Evolutionary conservation across 2,797 vertebrate species (phyloP).

Genomic region (Parauchenoglanis ngamensis): DNA sequence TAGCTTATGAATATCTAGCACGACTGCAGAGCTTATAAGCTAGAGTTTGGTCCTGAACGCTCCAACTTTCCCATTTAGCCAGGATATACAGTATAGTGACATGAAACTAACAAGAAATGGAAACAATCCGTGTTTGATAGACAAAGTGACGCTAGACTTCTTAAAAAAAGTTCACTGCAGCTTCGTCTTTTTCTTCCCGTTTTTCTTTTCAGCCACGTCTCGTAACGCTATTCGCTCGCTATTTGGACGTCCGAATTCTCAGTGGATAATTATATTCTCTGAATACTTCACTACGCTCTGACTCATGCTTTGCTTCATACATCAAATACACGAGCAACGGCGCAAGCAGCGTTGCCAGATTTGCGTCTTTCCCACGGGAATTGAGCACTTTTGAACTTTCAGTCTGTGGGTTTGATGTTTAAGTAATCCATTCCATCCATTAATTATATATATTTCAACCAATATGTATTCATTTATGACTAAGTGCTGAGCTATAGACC

Average conservation of each 20-base stretch:
- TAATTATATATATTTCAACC: background rate
- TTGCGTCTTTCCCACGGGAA: background rate
- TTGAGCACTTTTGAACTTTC: background rate
- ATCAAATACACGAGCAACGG: background rate
- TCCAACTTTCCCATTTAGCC: background rate
- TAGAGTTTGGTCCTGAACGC: background rate
- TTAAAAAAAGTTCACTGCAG: background rate
- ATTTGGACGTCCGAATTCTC: background rate
- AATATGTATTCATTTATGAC: background rate
- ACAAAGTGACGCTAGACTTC: background rate
- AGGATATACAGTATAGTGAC: too few relatives aligned
- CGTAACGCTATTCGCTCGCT: too few relatives aligned
- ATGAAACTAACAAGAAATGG: background rate
- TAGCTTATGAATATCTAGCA: background rate
- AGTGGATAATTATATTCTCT: constrained; percentile 7
- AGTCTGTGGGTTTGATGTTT: background rate
- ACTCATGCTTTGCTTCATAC: background rate
- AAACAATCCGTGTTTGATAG: background rate
- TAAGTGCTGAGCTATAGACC: background rate
- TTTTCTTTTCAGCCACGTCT: background rate
- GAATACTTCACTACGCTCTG: background rate
- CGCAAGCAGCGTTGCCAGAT: background rate
- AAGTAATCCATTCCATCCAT: background rate
- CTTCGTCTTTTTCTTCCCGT: background rate
- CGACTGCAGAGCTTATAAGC: background rate